phyloP scores from a whole-genome alignment of 2,888 invertebrate genomes.

The Caenorhabditis auriculariae region DNA sequence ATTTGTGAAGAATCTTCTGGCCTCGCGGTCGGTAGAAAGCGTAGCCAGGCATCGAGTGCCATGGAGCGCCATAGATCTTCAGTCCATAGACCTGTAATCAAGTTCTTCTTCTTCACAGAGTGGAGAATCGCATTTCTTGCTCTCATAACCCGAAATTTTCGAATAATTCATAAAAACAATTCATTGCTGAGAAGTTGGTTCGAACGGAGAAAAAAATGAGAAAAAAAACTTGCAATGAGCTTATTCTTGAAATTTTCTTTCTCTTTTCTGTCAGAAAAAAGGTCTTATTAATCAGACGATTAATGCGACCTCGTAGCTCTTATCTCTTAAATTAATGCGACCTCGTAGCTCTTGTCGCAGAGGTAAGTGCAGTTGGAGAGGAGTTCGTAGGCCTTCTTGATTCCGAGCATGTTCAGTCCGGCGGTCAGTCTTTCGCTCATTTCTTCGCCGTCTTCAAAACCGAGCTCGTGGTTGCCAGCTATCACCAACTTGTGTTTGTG shows the following conservation, averaged over 20 bases:
- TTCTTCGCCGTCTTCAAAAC: slow-evolving; percentile 49
- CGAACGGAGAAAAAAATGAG: too few relatives aligned
- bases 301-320: background rate
- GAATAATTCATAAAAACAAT: too few relatives aligned
- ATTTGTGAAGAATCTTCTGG: slow-evolving; percentile 75
- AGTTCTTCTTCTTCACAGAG: too few relatives aligned
- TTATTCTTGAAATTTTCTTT: too few relatives aligned
- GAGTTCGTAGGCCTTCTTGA: slow-evolving; percentile 59
- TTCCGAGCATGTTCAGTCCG: slow-evolving; percentile 56
- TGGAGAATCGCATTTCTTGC: too few relatives aligned
- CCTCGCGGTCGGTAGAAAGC: slow-evolving; percentile 69
- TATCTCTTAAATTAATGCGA: slow-evolving; percentile 9
- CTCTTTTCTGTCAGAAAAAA: background rate
- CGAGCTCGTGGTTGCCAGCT: slow-evolving; percentile 54
- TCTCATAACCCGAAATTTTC: too few relatives aligned
- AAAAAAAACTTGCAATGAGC: too few relatives aligned
- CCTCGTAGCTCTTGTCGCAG: slow-evolving; percentile 54
- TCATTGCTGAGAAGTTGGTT: too few relatives aligned
- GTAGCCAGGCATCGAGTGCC: slow-evolving; percentile 63
- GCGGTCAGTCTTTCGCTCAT: slow-evolving; percentile 46
- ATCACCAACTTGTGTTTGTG: slow-evolving; percentile 55
- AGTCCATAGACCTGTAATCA: slow-evolving; percentile 51
- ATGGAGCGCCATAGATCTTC: slow-evolving; percentile 61
- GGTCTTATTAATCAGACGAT: background rate
- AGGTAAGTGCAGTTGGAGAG: slow-evolving; percentile 61